Evolutionary conservation across 2,888 invertebrate species (phyloP), one percentile per base, ranked within the genome.

Genomic region (Tachina grossa): DNA sequence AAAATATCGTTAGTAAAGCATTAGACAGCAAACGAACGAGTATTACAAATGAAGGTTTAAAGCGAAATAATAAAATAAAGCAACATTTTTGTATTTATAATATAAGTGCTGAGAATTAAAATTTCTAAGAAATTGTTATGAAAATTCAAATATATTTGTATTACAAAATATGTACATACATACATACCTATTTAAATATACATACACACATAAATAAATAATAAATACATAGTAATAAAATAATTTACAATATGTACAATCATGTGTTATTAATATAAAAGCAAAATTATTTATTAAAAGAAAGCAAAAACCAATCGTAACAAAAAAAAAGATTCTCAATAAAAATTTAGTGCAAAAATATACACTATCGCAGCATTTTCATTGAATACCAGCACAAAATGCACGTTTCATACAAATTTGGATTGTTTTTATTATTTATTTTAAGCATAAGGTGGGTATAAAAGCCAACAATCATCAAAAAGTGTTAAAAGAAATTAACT

Each of bases 321-420:
- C 66, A n/a, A 83, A 74, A 68, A 85, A 63, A 82, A 87, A 31
- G 31, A 31, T 86, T 83, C 59, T 49, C 14, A 47, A 75, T n/a
- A 75, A 76, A 53, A 75, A 16, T 59, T 68, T 10, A 63, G 55
- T 82, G 74, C 14, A 74, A 82, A 53, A 75, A n/a, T 59, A 61
- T 43, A 53, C 61, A n/a, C 31, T 43, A 75, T 81, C 47, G 55
- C 19, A 63, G 55, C 16, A 81, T 69, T 69, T 72, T 9, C 19
- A 65, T 45, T 65, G 43, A n/a, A 59, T 53, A 53, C 65, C 63
- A 65, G 19, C 69, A 78, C 74, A 77, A 76, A 86, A 92, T 92
- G 92, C 91, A 91, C 88, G 90, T 91, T 87, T 89, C 91, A 88
- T 92, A 91, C 87, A 92, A 91, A 89, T 90, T 91, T 88, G 92